Evolutionary conservation across 64 coral and sea anemone genomes (phyloP).

Genomic region (Exaiptasia diaphana): DNA sequence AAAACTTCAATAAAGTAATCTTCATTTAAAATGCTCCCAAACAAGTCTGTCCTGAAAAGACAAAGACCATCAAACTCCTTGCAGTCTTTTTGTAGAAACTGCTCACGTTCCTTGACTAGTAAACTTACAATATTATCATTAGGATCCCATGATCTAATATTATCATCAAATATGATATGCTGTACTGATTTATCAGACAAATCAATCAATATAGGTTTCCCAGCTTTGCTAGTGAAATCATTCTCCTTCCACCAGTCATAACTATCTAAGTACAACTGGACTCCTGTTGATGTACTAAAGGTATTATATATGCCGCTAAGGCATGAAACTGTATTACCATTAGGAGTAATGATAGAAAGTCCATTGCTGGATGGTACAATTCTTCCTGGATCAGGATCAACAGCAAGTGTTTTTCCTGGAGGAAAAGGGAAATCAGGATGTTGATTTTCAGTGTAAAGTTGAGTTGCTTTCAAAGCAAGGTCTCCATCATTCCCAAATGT

Average conservation of each 20-base stretch:
- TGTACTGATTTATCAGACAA: constrained; percentile 54
- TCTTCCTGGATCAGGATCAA: constrained; percentile 1
- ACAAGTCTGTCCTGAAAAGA: constrained; percentile 69
- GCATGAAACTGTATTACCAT: constrained; percentile 10
- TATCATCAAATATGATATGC: constrained; percentile 92
- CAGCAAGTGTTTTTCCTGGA: neutral
- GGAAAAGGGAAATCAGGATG: constrained; percentile 12
- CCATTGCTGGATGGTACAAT: neutral
- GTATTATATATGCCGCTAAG: constrained; percentile 45
- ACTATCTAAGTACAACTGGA: constrained; percentile 65
- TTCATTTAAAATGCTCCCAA: constrained; percentile 68
- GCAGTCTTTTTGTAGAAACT: constrained; percentile 32
- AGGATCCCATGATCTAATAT: constrained; percentile 75
- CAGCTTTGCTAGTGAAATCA: constrained; percentile 30
- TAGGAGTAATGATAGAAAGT: neutral
- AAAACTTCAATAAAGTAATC: constrained; percentile 83
- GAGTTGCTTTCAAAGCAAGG: constrained; percentile 46
- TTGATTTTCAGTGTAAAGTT: constrained; percentile 27
- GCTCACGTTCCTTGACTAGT: neutral
- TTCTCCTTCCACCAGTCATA: constrained; percentile 67
- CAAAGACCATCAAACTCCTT: constrained; percentile 62
- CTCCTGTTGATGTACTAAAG: constrained; percentile 51
- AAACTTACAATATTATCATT: constrained; percentile 71
- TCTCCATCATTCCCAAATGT: constrained; percentile 81
- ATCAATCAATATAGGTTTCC: constrained; percentile 65